Evolutionary conservation across 1,140 invertebrate species (phyloP).

Genomic region (Glomeris maerens): DNA sequence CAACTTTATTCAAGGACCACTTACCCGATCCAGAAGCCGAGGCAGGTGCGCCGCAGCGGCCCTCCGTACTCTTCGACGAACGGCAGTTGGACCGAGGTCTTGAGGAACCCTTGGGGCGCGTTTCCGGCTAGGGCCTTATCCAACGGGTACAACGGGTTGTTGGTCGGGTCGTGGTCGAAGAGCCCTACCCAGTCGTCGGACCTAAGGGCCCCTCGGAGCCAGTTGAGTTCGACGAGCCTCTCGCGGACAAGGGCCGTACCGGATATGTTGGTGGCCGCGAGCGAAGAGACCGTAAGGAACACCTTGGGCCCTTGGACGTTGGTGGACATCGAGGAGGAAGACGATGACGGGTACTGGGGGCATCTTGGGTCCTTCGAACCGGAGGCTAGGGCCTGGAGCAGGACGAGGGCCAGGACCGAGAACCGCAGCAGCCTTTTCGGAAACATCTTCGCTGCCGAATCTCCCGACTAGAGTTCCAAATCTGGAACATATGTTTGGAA

Average conservation of each 20-base stretch:
- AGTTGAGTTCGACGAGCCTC: constrained; percentile 21
- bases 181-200: constrained; percentile 18
- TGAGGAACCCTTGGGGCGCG: constrained; percentile 10
- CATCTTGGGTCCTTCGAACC: too few species aligned
- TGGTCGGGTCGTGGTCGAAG: constrained; percentile 15
- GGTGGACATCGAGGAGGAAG: too few species aligned
- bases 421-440: too few species aligned
- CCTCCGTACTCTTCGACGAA: constrained; percentile 12
- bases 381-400: too few species aligned
- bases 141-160: constrained; percentile 3
- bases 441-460: too few species aligned
- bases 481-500: too few species aligned
- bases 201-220: constrained; percentile 10
- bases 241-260: constrained; percentile 7
- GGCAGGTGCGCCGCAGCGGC: constrained; percentile 17
- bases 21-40: constrained; percentile 28
- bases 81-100: constrained; percentile 15
- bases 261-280: constrained; percentile 10
- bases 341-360: too few species aligned
- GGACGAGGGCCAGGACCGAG: too few species aligned
- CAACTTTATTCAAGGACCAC: too few species aligned
- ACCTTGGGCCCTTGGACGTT: too few species aligned
- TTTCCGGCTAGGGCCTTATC: neutral
- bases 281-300: constrained; percentile 18
- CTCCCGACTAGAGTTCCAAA: too few species aligned